Conservation (phyloP, 2,113 vertebrate genomes). For the Synodontis membranacea region DNA sequence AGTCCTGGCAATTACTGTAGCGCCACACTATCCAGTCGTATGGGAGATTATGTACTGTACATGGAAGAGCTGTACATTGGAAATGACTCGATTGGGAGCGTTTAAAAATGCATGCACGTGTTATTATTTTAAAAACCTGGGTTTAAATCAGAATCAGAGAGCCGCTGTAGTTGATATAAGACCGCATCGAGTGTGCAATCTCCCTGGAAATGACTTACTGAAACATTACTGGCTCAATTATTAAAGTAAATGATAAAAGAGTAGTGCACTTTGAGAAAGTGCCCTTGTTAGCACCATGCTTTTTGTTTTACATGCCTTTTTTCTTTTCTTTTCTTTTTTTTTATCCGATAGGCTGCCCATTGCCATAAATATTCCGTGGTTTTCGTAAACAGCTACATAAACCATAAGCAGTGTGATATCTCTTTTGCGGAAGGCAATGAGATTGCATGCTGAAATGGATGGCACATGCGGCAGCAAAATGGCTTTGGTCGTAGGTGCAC, state of each 20-base stretch:
- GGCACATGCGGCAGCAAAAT: background rate
- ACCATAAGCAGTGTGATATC: conserved; percentile 6
- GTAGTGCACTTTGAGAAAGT: conserved; percentile 2
- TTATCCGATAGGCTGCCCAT: background rate
- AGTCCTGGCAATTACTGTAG: background rate
- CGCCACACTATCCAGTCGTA: background rate
- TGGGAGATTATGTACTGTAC: background rate
- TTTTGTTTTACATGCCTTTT: background rate
- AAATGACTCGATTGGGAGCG: background rate
- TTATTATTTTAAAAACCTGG: background rate
- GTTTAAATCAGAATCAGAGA: background rate
- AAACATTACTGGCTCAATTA: background rate
- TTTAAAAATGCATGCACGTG: background rate
- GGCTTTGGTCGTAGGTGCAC: conserved; percentile 10
- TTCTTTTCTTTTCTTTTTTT: background rate
- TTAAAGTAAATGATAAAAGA: background rate
- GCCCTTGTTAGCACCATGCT: background rate
- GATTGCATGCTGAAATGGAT: background rate
- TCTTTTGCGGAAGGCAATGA: background rate
- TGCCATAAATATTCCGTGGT: conserved; percentile 12
- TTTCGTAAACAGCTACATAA: conserved; percentile 14
- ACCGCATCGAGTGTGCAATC: background rate
- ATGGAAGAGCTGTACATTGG: background rate
- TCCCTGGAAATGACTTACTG: background rate
- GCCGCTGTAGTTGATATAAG: background rate